Evolutionary conservation across 2,888 invertebrate genomes (phyloP), one percentile per base, ranked within the genome.

Genomic region (Molorchus minor): DNA sequence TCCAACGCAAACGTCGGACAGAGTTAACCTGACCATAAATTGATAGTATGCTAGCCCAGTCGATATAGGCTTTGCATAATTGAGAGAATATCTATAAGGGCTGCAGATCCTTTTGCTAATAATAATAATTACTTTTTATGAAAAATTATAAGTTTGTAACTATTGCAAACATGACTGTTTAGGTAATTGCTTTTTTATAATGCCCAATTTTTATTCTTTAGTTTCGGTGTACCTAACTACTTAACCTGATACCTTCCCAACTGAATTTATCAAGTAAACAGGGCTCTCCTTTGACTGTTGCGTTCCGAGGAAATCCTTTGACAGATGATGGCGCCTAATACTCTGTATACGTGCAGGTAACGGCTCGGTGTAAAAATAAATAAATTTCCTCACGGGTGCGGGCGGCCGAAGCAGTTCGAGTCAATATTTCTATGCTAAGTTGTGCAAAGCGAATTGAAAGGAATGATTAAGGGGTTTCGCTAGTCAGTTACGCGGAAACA

Each of bases 391-490:
- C 3, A 47, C 12, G 47, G 21, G 47, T 47, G 13, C 47, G 47
- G 30, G 15, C n/a, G 33, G 35, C 19, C 47, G 33, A 20, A 35
- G 47, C 35, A 36, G 35, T 47, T 19, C 47, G 33, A 47, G 35
- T 47, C 47, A 36, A 47, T 47, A 47, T 47, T 47, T 47, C 47
- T 35, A 47, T 47, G 47, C 35, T 47, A 47, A 36, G 30, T 47
- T 47, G 47, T 35, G 35, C 35, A 35, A 47, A 47, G 21, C 29
- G 35, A 47, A 47, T 47, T 47, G 47, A 47, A 47, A 47, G 33
- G 47, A 47, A 47, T 47, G 47, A 47, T 47, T 47, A 47, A 47
- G 47, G 29, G n/a, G 47, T 35, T 47, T 36, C 35, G 47, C 47
- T 33, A 47, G 47, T 47, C 47, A 30, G 19, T 47, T 47, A 47